Evolutionary conservation across 53 echinoderm and acorn worm genomes (phyloP).

Genomic region (Apostichopus leukothele): DNA sequence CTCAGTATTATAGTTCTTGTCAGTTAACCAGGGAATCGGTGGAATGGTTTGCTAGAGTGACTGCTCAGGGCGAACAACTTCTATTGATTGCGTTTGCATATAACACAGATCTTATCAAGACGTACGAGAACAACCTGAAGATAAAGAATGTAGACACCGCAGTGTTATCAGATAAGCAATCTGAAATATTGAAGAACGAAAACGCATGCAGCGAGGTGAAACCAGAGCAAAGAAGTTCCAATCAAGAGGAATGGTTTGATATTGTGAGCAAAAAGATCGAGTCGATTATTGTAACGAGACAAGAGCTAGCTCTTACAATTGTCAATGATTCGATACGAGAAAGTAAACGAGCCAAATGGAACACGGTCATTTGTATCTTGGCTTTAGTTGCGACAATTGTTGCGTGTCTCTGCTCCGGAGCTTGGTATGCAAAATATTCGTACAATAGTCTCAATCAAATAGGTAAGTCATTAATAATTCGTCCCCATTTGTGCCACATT

Average conservation of each 20-base stretch:
- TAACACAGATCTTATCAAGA: not conserved
- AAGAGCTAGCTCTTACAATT: not conserved
- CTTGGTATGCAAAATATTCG: constrained; percentile 60
- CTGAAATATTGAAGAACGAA: not conserved
- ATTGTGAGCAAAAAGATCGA: constrained; percentile 54
- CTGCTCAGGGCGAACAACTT: constrained; percentile 52
- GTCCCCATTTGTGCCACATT: too few relatives aligned
- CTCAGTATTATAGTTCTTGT: constrained; percentile 67
- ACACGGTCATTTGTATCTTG: constrained; percentile 29
- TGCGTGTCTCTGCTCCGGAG: constrained; percentile 60
- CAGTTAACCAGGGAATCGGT: constrained; percentile 26
- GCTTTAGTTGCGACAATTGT: constrained; percentile 50
- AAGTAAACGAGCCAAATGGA: constrained; percentile 5
- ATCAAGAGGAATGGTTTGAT: constrained; percentile 53
- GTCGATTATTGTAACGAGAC: constrained; percentile 9
- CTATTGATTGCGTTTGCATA: not conserved
- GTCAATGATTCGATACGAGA: not conserved
- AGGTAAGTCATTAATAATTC: constrained; percentile 50
- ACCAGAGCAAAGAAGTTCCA: not conserved
- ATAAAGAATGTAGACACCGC: not conserved
- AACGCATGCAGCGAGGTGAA: not conserved
- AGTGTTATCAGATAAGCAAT: not conserved
- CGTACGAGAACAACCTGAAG: not conserved
- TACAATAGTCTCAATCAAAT: constrained; percentile 52
- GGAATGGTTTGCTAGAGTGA: constrained; percentile 55